Evolutionary conservation across 37 sponge, comb jelly and placozoan genomes (phyloP), one percentile per base, ranked within the genome.

Genomic region (Halichondria panicea): DNA sequence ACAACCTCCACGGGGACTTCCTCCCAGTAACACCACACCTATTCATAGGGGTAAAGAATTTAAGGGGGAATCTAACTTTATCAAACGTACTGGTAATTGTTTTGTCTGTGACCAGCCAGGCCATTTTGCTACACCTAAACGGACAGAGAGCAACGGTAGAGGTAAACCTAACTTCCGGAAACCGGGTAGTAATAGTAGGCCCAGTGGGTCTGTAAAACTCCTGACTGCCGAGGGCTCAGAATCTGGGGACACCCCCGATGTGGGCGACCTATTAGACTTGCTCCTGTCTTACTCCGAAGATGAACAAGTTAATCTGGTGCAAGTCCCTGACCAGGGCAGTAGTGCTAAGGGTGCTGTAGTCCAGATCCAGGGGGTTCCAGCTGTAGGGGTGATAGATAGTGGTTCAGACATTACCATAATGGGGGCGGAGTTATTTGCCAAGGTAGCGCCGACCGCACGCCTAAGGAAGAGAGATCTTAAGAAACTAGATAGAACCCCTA

Each of bases 321-420:
- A 50, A 25, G 62, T 81, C 24, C 27, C 42, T 21, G 63, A 81
- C 58, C 24, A 1, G 19, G 82, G 82, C 4, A 81, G 74, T 43
- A 43, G 40, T 48, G 19, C 65, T 22, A 43, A 72, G 63, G 74
- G 71, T 71, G 81, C 44, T 22, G 36, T 44, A 58, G 81, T 72
- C 25, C 32, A 72, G 37, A 55, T 72, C 74, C 74, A 72, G 41
- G 74, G 74, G 19, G 62, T 72, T 21, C 74, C 74, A 15, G 74
- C 60, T 25, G 37, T 35, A 34, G 74, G 74, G 28, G 25, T 72
- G 25, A 58, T 72, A 37, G 74, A 72, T 39, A 72, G 59, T 58
- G 74, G 74, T 27, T 72, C 74, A 31, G 73, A 71, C 55, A 53
- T 71, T n/a, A 48, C 73, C 58, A 70, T 70, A 1, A 70, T 70